Conservation (phyloP, 2,888 invertebrate genomes). For the Schizotus pectinicornis region DNA sequence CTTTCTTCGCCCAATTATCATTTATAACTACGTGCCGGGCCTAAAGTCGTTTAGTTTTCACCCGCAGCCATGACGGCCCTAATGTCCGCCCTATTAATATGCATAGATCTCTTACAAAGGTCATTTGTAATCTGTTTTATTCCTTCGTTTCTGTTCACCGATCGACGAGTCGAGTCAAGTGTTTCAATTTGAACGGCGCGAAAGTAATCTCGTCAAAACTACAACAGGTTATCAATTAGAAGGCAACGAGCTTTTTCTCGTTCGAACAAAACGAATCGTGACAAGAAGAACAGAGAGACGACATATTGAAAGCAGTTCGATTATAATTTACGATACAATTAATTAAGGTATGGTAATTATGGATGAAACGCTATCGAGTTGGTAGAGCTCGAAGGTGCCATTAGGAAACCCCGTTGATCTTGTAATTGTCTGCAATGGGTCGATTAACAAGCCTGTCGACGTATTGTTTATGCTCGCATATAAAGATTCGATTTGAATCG, state of each 20-base stretch:
- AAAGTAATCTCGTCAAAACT: neutral
- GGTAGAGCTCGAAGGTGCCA: constrained; percentile 26
- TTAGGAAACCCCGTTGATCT: constrained; percentile 36
- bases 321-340: constrained; percentile 28
- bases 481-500: constrained; percentile 16
- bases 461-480: constrained; percentile 39
- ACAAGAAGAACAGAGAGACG: neutral
- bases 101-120: constrained; percentile 44
- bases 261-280: neutral
- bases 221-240: too few relatives aligned
- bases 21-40: constrained; percentile 33
- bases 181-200: constrained; percentile 12
- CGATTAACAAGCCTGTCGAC: constrained; percentile 44
- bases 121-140: constrained; percentile 43
- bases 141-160: neutral
- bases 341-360: constrained; percentile 29
- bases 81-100: constrained; percentile 42
- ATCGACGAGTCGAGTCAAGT: neutral
- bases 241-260: neutral
- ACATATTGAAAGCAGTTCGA: neutral
- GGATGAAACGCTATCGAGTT: constrained; percentile 21
- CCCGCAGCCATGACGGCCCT: constrained; percentile 28
- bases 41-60: constrained; percentile 38
- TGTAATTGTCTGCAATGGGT: constrained; percentile 41
- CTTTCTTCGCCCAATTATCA: constrained; percentile 41